Evolutionary conservation across 2,113 vertebrate genomes (phyloP), one percentile per base, ranked within the genome.

Genomic region (Pelecanoides urinatrix): DNA sequence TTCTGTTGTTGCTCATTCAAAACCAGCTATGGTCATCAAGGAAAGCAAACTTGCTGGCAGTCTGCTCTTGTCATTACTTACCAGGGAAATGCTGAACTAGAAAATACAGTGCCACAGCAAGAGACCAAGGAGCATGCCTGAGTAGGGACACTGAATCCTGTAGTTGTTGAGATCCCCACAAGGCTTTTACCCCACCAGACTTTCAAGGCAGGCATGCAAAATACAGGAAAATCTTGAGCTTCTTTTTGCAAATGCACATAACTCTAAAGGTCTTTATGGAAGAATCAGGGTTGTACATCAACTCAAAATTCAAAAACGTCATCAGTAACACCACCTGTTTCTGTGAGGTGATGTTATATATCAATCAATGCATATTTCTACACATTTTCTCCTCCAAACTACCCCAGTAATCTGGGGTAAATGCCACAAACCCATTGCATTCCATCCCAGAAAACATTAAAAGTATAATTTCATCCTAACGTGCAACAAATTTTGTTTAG

Each of bases 51-150:
- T 8, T 58, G 5, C 19, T 73, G 32, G 2, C 15, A 23, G 8
- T 20, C 17, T 90, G 42, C 4, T 5, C 8, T 40, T 73, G 32
- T 40, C 27, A 27, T 59, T 74, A 45, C 30, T 20, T 65, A 66
- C 7, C 22, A 45, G 23, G 14, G 32, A 62, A 63, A 42, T 27
- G 26, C 20, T 30, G 16, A 38, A 34, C 3, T 53, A 55, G 22
- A 66, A 73, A 61, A 62, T 0, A 26, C 0, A 0, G 18, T 15
- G 29, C 26, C 45, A 68, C 9, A 62, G 34, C 9, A 23, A 12
- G 29, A 38, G 27, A 66, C 5, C 5, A 53, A 76, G 58, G 34
- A 62, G 21, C 23, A 21, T 0, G 1, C 0, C 0, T 11, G 15
- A 44, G 26, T 5, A 30, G 4, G 11, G 27, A 81, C 34, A 50